Conservation (phyloP, 1,140 invertebrate genomes). For the Brachionus plicatilis region DNA sequence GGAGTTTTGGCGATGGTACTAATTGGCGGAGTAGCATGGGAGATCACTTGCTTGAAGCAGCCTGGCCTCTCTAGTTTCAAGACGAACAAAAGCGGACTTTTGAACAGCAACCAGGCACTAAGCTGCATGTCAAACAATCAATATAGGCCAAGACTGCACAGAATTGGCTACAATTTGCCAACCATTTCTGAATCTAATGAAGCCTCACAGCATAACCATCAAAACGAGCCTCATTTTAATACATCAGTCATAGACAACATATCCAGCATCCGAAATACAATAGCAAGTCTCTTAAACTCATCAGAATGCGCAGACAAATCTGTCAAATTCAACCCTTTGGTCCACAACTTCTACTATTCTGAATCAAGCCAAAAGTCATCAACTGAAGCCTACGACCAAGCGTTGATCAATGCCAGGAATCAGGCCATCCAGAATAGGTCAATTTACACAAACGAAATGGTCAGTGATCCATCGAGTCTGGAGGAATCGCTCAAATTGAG, state of each 20-base stretch:
- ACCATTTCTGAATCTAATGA: slow-evolving; percentile 1
- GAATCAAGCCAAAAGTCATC: slow-evolving; percentile 20
- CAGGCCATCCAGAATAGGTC: slow-evolving; percentile 9
- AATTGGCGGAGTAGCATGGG: not conserved
- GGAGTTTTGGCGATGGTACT: not conserved
- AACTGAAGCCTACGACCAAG: slow-evolving; percentile 18
- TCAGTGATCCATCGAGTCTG: not conserved
- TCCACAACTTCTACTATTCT: slow-evolving; percentile 33
- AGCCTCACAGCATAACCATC: not conserved
- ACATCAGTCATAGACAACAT: slow-evolving; percentile 6
- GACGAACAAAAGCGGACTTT: not conserved
- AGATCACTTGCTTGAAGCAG: slow-evolving; percentile 33
- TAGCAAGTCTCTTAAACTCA: not conserved
- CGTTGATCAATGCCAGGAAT: slow-evolving; percentile 6
- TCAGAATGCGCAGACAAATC: not conserved
- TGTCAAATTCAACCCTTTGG: slow-evolving; percentile 35
- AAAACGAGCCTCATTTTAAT: not conserved
- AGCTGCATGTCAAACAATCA: not conserved
- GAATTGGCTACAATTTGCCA: not conserved
- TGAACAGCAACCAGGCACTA: not conserved
- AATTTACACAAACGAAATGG: not conserved
- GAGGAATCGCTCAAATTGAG: not conserved
- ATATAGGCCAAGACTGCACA: not conserved
- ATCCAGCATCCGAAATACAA: slow-evolving; percentile 5
- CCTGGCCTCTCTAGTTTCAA: not conserved